Base-by-base conservation (phyloP, 2,888 invertebrate genomes). In the Dichetophora obliterata region DNA sequence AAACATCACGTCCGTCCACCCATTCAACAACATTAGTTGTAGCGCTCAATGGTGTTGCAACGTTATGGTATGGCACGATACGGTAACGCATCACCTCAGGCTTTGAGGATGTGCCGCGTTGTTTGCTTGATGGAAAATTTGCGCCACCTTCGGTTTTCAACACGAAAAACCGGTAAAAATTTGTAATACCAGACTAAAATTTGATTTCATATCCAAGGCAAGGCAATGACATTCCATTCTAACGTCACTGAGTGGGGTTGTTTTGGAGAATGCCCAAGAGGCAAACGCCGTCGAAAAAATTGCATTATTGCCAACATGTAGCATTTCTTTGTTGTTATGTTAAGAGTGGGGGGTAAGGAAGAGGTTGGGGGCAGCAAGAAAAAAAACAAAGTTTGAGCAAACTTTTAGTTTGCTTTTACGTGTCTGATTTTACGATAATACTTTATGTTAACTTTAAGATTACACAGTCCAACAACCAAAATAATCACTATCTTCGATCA, bases 161-260 rank as follows among this genome's bases (percentile, higher is more conserved):
- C 61, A 22, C n/a, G 43, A 52, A 19, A 19, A 27, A 65, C 19
- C 37, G 24, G 50, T 34, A 63, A 24, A 50, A 75, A 70, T 70
- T 63, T 75, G 52, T 52, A 34, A 8, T 61, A 14, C 59, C 69
- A 75, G 75, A 75, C 54, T 70, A 61, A 75, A 70, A 63, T 75
- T 70, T 22, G 75, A 70, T 75, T 75, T 70, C 50, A 19, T 48
- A 27, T 65, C 52, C 50, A 6, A 59, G 19, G 34, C 48, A 61
- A n/a, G 9, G 48, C 27, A 31, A 11, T 9, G 27, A 16, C 48
- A 5, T 34, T 8, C 43, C 0, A 5, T 69, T 31, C 3, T 24
- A 22, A 4, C 19, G 31, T 6, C 37, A 11, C 34, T 5, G 16
- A n/a, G 22, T 43, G 22, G 19, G 5, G 6, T 27, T 14, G 9